Percentiles rank a stretch among this genome's conserved stretches.
Conservation (phyloP, 2,888 invertebrate genomes). For the Dolomedes plantarius region DNA sequence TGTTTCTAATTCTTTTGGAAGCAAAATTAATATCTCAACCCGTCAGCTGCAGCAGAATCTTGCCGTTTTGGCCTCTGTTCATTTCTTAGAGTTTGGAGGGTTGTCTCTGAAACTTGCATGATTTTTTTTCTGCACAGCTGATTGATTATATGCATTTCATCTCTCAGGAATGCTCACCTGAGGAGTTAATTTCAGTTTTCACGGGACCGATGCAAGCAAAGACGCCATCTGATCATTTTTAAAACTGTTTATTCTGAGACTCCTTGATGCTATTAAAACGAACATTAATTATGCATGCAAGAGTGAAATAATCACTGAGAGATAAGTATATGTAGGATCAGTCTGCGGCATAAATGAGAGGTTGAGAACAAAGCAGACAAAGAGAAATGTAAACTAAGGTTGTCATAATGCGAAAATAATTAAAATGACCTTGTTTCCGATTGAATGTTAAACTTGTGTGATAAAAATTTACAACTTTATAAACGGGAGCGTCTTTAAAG, state of each 20-base stretch:
- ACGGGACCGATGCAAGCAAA: no score
- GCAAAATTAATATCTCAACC: no score
- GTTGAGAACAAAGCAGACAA: background rate
- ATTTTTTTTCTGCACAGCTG: no score
- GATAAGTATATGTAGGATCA: background rate
- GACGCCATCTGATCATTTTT: background rate
- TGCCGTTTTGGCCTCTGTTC: no score
- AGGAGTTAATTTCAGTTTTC: no score
- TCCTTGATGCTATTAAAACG: background rate
- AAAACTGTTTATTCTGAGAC: background rate
- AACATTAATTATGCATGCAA: conserved; percentile 1
- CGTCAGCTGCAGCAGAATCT: no score
- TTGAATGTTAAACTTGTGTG: background rate
- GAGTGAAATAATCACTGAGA: background rate
- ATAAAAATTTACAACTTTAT: background rate
- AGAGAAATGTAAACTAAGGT: background rate
- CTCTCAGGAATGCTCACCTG: no score
- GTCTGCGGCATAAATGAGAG: background rate
- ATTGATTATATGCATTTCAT: no score
- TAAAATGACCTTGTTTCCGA: background rate
- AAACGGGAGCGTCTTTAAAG: background rate
- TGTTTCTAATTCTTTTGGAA: no score
- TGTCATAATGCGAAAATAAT: background rate
- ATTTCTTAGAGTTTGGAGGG: no score
- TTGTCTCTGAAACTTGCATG: no score